Evolutionary conservation across 1,140 invertebrate genomes (phyloP).

Genomic region (Calliphora vicina): DNA sequence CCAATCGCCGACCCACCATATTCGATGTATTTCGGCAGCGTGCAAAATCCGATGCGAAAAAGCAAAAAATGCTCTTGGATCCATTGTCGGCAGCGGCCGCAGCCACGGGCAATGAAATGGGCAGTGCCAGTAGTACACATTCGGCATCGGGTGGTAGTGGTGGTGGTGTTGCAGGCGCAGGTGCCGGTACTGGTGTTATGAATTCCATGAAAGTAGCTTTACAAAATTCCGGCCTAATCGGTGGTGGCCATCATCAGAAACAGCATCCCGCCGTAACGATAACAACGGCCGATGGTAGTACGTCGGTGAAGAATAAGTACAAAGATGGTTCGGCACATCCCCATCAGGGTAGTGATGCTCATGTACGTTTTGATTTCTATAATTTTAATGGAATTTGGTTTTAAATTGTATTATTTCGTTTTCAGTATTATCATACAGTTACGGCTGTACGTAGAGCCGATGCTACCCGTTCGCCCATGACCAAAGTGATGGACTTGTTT

Average conservation of each 20-base stretch:
- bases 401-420: slow-evolving; percentile 21
- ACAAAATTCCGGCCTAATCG: slow-evolving; percentile 70
- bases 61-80: slow-evolving; percentile 65
- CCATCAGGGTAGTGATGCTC: slow-evolving; percentile 66
- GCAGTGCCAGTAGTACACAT: slow-evolving; percentile 61
- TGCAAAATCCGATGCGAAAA: slow-evolving; percentile 78
- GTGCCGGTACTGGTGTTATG: slow-evolving; percentile 70
- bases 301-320: slow-evolving; percentile 63
- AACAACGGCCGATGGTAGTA: slow-evolving; percentile 55
- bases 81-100: slow-evolving; percentile 49
- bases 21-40: slow-evolving; percentile 86
- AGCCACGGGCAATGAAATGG: slow-evolving; percentile 50
- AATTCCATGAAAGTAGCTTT: slow-evolving; percentile 81
- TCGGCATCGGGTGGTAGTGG: slow-evolving; percentile 57
- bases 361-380: slow-evolving; percentile 55
- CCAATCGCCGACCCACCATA: slow-evolving; percentile 75
- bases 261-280: slow-evolving; percentile 63
- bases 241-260: slow-evolving; percentile 48
- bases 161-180: slow-evolving; percentile 65
- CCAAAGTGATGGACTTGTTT: slow-evolving; percentile 91
- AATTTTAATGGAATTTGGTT: slow-evolving; percentile 3
- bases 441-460: slow-evolving; percentile 67
- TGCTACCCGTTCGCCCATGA: slow-evolving; percentile 72
- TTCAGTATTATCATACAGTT: slow-evolving; percentile 74
- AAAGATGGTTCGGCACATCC: slow-evolving; percentile 73